Conservation (phyloP, 2,888 invertebrate genomes). For the Uloborus plumipes region DNA sequence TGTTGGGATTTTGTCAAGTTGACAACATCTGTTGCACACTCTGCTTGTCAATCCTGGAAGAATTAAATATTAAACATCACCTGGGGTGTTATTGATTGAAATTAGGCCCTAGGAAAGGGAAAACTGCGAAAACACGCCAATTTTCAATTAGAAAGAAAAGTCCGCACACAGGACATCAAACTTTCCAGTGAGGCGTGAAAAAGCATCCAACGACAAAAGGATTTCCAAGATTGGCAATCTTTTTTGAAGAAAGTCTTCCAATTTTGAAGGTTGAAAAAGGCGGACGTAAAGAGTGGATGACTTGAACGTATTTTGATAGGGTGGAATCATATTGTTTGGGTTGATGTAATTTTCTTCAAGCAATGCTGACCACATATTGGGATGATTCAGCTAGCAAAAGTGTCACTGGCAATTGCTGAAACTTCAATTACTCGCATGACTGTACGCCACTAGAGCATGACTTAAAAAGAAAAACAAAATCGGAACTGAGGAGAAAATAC, state of each 20-base stretch:
- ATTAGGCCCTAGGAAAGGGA: too few species aligned
- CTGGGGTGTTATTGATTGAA: too few species aligned
- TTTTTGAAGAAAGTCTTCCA: constrained; percentile 3
- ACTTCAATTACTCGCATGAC: constrained; percentile 50
- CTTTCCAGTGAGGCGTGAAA: constrained; percentile 12
- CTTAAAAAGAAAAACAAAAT: not conserved
- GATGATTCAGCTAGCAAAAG: not conserved
- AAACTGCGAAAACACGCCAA: too few species aligned
- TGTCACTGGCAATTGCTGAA: not conserved
- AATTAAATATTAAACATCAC: too few species aligned
- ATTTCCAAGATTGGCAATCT: not conserved
- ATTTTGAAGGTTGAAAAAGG: constrained; percentile 8
- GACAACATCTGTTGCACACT: too few species aligned
- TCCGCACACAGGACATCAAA: not conserved
- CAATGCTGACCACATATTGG: not conserved
- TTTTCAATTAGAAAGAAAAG: too few species aligned
- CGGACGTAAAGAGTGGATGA: not conserved
- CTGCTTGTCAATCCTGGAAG: too few species aligned
- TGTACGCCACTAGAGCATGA: constrained; percentile 16
- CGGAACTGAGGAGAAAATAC: not conserved
- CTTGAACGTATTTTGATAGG: not conserved
- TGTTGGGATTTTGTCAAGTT: too few species aligned
- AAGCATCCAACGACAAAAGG: not conserved
- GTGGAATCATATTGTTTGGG: not conserved
- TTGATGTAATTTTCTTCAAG: not conserved